Percentiles rank a stretch among this genome's conserved stretches.
phyloP scores from a whole-genome alignment of 2,888 invertebrate genomes.

The Drosophila paucipuncta region DNA sequence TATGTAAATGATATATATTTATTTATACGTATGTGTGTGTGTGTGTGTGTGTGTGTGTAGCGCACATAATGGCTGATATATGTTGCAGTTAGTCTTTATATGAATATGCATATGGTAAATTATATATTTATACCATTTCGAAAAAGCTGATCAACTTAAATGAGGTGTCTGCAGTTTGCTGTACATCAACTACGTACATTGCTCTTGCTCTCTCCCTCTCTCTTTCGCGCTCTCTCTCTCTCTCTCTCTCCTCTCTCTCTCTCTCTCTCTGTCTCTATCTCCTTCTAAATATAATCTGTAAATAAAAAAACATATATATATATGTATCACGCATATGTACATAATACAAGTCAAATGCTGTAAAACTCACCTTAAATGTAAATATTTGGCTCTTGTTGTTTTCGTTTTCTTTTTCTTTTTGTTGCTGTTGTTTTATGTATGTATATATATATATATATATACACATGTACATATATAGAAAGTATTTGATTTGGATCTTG shows the following conservation, averaged over 20 bases:
- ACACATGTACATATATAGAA: conserved; percentile 18
- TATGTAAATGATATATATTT: conserved; percentile 49
- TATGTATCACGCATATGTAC: not conserved
- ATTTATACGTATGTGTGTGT: conserved; percentile 36
- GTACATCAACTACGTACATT: conserved; percentile 40
- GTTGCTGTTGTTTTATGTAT: not conserved
- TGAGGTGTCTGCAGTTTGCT: conserved; percentile 36
- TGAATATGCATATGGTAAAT: conserved; percentile 41
- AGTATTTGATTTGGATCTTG: conserved; percentile 60
- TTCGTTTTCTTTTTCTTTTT: conserved; percentile 47
- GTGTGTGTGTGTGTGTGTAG: conserved; percentile 26
- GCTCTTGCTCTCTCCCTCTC: conserved; percentile 10
- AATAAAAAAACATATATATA: not conserved
- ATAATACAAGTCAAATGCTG: not conserved
- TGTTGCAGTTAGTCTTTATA: conserved; percentile 37
- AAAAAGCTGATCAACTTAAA: conserved; percentile 40
- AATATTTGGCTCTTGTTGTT: conserved; percentile 81
- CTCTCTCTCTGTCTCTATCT: not conserved
- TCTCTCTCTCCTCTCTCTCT: not conserved
- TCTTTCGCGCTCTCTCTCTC: not conserved
- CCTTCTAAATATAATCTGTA: conserved; percentile 62
- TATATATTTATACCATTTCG: conserved; percentile 41
- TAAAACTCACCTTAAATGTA: conserved; percentile 74
- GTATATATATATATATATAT: too few relatives aligned
- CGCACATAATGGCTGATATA: conserved; percentile 34